A percentile compares a stretch with the other conserved stretches of the same genome.
phyloP scores from a whole-genome alignment of 2,888 invertebrate genomes.

The Mesochorus sp. region DNA sequence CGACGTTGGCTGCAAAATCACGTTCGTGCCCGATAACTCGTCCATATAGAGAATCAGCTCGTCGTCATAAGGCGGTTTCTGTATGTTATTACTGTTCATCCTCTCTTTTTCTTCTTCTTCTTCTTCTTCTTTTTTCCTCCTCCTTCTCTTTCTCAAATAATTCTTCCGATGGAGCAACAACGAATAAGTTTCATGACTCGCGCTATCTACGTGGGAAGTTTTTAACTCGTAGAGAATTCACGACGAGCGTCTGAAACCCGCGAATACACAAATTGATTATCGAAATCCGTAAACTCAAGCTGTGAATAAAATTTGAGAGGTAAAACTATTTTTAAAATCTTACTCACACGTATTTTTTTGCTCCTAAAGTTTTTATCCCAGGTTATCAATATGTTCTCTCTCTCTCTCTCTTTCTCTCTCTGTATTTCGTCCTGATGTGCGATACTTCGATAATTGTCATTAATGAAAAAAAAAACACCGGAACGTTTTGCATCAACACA shows the following conservation, averaged over 20 bases:
- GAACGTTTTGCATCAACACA: neutral
- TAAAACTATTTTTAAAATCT: too few relatives aligned
- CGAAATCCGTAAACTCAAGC: too few relatives aligned
- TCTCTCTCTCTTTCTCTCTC: too few relatives aligned
- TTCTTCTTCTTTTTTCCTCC: conserved; percentile 5
- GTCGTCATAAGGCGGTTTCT: conserved; percentile 42
- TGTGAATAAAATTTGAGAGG: too few relatives aligned
- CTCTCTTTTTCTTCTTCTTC: conserved; percentile 19
- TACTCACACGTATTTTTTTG: too few relatives aligned
- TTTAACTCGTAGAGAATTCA: neutral
- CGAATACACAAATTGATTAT: neutral
- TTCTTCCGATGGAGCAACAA: neutral
- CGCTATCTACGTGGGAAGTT: neutral
- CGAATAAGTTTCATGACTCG: conserved; percentile 2
- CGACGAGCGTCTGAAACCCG: neutral
- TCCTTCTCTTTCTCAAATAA: neutral
- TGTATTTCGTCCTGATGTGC: too few relatives aligned
- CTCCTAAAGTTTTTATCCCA: too few relatives aligned
- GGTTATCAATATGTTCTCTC: too few relatives aligned
- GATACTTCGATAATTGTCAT: neutral
- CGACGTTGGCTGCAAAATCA: conserved; percentile 46
- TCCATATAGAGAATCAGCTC: conserved; percentile 71
- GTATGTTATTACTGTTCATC: conserved; percentile 41
- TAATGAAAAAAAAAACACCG: neutral
- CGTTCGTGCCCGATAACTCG: conserved; percentile 64